Percentiles rank a stretch among this genome's conserved stretches.
These are phyloP conservation scores for Entelurus aequoreus DNA, from an alignment of 2,113 vertebrate species.

Conservation along the genomic window DNA sequence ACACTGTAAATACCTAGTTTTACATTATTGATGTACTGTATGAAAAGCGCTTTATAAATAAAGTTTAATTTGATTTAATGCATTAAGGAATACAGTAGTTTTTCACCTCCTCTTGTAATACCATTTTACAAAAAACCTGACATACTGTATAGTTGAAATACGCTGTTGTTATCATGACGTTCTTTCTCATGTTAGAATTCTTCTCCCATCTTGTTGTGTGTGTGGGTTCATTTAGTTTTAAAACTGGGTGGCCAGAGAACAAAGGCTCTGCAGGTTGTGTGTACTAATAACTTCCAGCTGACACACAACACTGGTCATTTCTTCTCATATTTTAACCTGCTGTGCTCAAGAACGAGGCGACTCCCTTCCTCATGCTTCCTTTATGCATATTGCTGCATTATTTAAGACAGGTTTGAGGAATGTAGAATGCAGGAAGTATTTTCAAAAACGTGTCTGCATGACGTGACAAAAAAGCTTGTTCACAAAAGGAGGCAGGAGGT, in stretches of 20 bases:
- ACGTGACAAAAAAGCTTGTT: neutral
- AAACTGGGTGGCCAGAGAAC: conserved; percentile 32
- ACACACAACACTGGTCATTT: conserved; percentile 36
- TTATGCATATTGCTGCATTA: conserved; percentile 1
- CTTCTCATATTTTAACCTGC: conserved; percentile 46
- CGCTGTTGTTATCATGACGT: conserved; percentile 14
- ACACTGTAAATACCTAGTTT: too few relatives aligned
- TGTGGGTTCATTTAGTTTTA: conserved; percentile 29
- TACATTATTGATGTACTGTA: too few relatives aligned
- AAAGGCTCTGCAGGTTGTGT: conserved; percentile 45
- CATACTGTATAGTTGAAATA: neutral
- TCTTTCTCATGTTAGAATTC: conserved; percentile 17
- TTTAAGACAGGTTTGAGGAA: neutral
- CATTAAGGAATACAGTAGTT: neutral
- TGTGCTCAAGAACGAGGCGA: conserved; percentile 29
- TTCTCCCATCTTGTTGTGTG: conserved; percentile 2
- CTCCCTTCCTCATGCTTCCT: conserved; percentile 45
- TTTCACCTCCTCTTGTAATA: neutral
- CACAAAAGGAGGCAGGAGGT: conserved; percentile 11
- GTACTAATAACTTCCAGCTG: conserved; percentile 44
- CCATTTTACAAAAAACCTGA: neutral
- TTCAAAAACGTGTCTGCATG: neutral
- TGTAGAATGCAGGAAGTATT: neutral
- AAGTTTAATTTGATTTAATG: too few relatives aligned
- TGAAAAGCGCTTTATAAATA: too few relatives aligned